Percentiles rank a stretch among this genome's conserved stretches.
Evolutionary conservation across 2,888 invertebrate genomes (phyloP).

Genomic region (Cantharis lateralis): DNA sequence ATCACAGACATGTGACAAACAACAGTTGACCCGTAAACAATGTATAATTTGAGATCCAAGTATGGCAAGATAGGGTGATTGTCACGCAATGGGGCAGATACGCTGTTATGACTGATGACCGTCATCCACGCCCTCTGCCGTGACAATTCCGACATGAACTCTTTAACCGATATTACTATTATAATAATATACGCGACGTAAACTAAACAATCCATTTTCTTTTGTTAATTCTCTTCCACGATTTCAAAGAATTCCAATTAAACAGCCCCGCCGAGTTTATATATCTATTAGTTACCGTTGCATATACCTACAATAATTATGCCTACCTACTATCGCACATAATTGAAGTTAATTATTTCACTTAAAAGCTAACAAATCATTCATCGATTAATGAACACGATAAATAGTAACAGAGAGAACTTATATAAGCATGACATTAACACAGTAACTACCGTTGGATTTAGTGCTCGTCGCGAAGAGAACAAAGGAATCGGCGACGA

Average conservation of each 20-base stretch:
- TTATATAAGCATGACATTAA: slow-evolving; percentile 19
- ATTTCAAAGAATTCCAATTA: neutral
- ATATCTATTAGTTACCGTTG: neutral
- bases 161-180: slow-evolving; percentile 24
- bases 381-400: slow-evolving; percentile 28
- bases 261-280: neutral
- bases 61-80: slow-evolving; percentile 43
- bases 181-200: slow-evolving; percentile 20
- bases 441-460: slow-evolving; percentile 18
- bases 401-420: slow-evolving; percentile 25
- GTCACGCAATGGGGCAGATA: slow-evolving; percentile 48
- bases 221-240: slow-evolving; percentile 1
- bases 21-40: slow-evolving; percentile 53
- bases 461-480: slow-evolving; percentile 12
- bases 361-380: slow-evolving; percentile 26
- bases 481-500: slow-evolving; percentile 24
- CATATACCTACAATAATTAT: neutral
- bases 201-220: slow-evolving; percentile 1
- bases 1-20: slow-evolving; percentile 52
- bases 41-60: slow-evolving; percentile 46
- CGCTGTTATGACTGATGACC: slow-evolving; percentile 55
- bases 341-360: slow-evolving; percentile 24
- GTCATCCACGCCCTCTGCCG: slow-evolving; percentile 54
- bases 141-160: slow-evolving; percentile 49
- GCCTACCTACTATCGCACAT: neutral